Percentiles rank a stretch among this genome's conserved stretches.
These are phyloP conservation scores for Acanthosoma haemorrhoidale DNA, from an alignment of 2,888 invertebrate species.

Conservation along the genomic window DNA sequence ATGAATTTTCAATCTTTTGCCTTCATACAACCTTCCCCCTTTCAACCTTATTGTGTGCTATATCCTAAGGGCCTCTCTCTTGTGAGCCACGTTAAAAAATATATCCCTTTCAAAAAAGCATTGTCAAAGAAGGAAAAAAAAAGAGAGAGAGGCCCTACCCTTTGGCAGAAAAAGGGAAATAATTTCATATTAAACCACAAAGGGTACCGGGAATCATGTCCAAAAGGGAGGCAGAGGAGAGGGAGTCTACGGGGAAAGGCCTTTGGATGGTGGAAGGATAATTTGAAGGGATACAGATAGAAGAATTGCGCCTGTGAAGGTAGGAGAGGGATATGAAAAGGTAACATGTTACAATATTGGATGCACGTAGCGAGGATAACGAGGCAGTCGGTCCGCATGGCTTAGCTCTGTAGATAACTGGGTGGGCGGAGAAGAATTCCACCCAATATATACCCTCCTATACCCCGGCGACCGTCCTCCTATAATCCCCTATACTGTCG, in stretches of 20 bases:
- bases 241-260: not conserved
- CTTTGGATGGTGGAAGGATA: not conserved
- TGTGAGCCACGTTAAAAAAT: not conserved
- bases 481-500: slow-evolving; percentile 10
- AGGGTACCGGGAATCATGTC: slow-evolving; percentile 18
- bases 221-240: not conserved
- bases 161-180: slow-evolving; percentile 13
- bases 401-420: slow-evolving; percentile 31
- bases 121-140: not conserved
- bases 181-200: slow-evolving; percentile 28
- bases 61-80: not conserved
- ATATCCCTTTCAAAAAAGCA: not conserved
- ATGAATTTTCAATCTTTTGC: slow-evolving; percentile 6
- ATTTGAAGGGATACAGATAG: slow-evolving; percentile 27
- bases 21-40: not conserved
- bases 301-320: slow-evolving; percentile 18
- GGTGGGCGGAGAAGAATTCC: not conserved
- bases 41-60: not conserved
- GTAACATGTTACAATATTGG: slow-evolving; percentile 38
- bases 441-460: slow-evolving; percentile 1
- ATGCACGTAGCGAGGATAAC: slow-evolving; percentile 37
- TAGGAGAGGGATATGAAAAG: slow-evolving; percentile 18
- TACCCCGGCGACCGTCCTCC: not conserved
- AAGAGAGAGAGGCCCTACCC: not conserved
- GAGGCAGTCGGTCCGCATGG: slow-evolving; percentile 37